Base-by-base conservation (phyloP, 35 echinoderm and acorn worm species). In the Diadema setosum region DNA sequence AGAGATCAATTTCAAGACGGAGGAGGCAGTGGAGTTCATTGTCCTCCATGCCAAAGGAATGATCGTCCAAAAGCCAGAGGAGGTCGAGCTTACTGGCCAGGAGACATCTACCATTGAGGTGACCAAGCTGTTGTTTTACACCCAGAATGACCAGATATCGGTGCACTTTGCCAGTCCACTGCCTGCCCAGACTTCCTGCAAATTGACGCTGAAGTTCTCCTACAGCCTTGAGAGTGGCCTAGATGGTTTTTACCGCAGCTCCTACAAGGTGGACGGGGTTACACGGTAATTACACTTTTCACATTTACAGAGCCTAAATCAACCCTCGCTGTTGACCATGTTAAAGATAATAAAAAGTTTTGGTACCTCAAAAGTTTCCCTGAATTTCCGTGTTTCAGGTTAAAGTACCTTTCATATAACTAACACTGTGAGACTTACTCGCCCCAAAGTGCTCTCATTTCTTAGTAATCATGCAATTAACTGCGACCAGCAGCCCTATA, bases 191-290 rank as follows among this genome's bases (percentile, higher is more conserved):
- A 45, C 15, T 2, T 0, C 29, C 2, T 96, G 83, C 40, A 46
- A 70, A 5, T 29, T 98, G 34, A 84, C 2, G 4, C 49, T 98
- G 5, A 25, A 80, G 1, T 98, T 98, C 61, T 33, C 60, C 56
- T 93, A 91, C 59, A 81, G 33, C 3, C 70, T 94, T 5, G 56
- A 18, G 2, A 89, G 88, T 29, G 69, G 40, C 7, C 43, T 98
- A 81, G 32, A 55, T 5, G 95, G 95, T 24, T 94, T 94, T 63
- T 98, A 98, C 55, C 46, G 52, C n/a, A 98, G 95, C 58, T 69
- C 70, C 8, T 98, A 98, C 59, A 64, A 45, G 45, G 83, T 82
- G 44, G 46, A 89, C 17, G 60, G 67, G 56, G 39, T 45, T 5
- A 64, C 55, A 34, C 87, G 87, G 94, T 97, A 87, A 93, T 89